Percentiles rank a stretch among this genome's conserved stretches.
These are phyloP conservation scores for Drosophila macrospina DNA, from an alignment of 2,888 invertebrate genomes.

Conservation along the genomic window DNA sequence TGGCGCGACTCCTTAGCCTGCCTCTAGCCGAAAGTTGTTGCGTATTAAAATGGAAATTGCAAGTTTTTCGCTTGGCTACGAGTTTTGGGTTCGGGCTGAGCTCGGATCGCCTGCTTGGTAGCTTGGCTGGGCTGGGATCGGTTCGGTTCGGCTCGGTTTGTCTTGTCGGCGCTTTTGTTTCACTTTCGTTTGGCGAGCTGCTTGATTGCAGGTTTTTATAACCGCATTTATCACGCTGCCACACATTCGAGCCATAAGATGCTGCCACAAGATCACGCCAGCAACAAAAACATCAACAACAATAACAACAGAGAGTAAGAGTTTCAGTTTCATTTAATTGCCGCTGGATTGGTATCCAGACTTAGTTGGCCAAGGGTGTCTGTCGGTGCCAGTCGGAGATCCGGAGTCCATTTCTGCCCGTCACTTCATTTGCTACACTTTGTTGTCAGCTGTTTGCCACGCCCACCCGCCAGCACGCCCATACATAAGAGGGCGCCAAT, in stretches of 20 bases:
- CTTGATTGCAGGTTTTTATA: conserved; percentile 76
- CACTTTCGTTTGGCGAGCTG: conserved; percentile 77
- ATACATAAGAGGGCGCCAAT: conserved; percentile 18
- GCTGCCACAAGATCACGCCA: conserved; percentile 43
- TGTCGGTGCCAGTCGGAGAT: conserved; percentile 1
- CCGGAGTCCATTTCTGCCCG: conserved; percentile 9
- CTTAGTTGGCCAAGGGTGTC: conserved; percentile 26
- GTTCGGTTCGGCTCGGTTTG: neutral
- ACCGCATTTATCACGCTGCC: conserved; percentile 78
- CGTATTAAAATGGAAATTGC: conserved; percentile 80
- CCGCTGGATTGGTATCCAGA: conserved; percentile 25
- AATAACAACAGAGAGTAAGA: conserved; percentile 38
- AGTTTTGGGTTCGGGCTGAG: conserved; percentile 13
- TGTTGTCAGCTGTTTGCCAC: conserved; percentile 38
- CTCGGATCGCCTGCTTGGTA: conserved; percentile 34
- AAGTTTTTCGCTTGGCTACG: conserved; percentile 61
- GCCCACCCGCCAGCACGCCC: conserved; percentile 11
- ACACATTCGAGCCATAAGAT: conserved; percentile 63
- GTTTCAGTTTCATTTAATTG: conserved; percentile 80
- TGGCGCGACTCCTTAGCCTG: conserved; percentile 33
- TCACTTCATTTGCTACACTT: conserved; percentile 25
- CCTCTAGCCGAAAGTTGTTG: conserved; percentile 78
- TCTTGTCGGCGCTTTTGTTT: conserved; percentile 69
- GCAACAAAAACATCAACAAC: conserved; percentile 29
- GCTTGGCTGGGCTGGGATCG: conserved; percentile 1